Evolutionary conservation across 1,140 invertebrate species (phyloP), one percentile per base, ranked within the genome.

Genomic region (Drosophila virilis): DNA sequence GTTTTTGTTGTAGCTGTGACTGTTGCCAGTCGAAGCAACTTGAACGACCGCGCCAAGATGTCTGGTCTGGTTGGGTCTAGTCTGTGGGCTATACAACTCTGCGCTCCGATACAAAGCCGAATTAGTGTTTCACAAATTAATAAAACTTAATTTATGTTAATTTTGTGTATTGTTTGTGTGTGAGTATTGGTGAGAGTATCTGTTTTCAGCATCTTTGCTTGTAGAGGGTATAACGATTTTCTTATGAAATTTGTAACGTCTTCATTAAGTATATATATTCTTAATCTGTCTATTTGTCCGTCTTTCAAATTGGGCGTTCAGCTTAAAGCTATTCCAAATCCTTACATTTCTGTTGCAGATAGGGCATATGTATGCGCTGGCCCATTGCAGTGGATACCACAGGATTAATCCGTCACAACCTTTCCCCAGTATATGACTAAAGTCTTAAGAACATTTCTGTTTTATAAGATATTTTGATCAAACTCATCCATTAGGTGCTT

Each of bases 71-170:
- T 55, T 22, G 12, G 57, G 38, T 42, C 38, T 42, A 64, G 60
- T 48, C 64, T 45, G 57, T 32, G 66, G 40, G 42, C 45, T 70
- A 70, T 74, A 62, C 52, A 64, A 54, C 74, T 60, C 52, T 59
- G 50, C 13, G 9, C 37, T 59, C 32, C 61, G 59, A 64, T 73
- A 65, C 77, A 78, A 89, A 78, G 80, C 80, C 48, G 79, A 89
- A 90, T 89, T 89, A 89, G 80, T 89, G 77, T 89, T 79, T 78
- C 84, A 78, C 84, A 89, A 89, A 89, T 89, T 89, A 90, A 89
- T 89, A 89, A 89, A 89, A 89, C 61, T 88, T 89, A 89, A 90
- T 90, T 89, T 89, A 89, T 89, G 84, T 65, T 89, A 89, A 89
- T 89, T 89, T 75, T 43, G 59, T 51, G 17, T 78, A 59, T 61